Evolutionary conservation across 1,140 invertebrate species (phyloP), one percentile per base, ranked within the genome.

Genomic region (Saxidomus purpurata): DNA sequence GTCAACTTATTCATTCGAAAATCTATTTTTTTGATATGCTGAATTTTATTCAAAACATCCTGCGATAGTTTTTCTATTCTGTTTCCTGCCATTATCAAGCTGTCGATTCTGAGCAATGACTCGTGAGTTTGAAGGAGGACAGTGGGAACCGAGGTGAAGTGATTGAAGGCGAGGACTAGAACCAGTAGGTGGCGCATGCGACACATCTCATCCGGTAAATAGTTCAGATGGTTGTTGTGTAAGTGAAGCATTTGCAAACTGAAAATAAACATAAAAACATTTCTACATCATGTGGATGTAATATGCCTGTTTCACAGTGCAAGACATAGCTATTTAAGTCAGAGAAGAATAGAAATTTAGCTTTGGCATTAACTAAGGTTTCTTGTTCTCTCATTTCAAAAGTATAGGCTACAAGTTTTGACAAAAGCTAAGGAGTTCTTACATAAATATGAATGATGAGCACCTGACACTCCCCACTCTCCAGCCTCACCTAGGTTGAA

Each of bases 61-160:
- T 93, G 86, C 11, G 94, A 91, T n/a, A 95, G 87, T 84, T 90
- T 90, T 31, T 93, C 92, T 34, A 96, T 93, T 22, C 92, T 91
- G 87, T 96, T 96, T 34, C 95, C 95, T 0, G 95, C 94, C 95
- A 96, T 95, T 67, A 96, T 95, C 55, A 96, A 90, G 90, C 93
- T 96, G 87, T 96, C 95, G 17, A 96, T 87, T 90, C 93, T 84
- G 0, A 90, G 92, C 36, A 59, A 49, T 40, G 92, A 82, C 84
- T 93, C 90, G 22, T 93, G 91, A 6, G 91, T 87, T 52, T 94
- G 92, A 28, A 93, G 90, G 2, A 95, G 89, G 15, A 95, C 93
- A 3, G 76, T 74, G 13, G 95, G 95, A 8, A 96, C 89, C 22
- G 91, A 88, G 15, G 93, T 87, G 85, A 96, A 96, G 74, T 93